Percentiles rank a stretch among this genome's conserved stretches.
phyloP scores from a whole-genome alignment of 1,140 invertebrate genomes.

The Zaprionus davidi region DNA sequence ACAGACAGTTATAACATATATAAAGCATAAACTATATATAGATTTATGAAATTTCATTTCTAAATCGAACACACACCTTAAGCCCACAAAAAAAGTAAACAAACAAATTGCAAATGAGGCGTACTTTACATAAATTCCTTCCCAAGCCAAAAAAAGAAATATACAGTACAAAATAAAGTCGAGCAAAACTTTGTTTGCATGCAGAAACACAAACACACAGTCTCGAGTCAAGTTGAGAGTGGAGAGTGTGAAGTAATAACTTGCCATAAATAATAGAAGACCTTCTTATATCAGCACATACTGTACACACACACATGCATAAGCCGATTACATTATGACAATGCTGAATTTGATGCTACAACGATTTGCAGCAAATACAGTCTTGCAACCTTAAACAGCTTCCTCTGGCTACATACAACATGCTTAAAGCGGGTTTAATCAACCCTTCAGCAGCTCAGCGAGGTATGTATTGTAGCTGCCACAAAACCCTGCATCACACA shows the following conservation, averaged over 20 bases:
- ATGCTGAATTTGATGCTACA: constrained; percentile 36
- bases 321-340: constrained; percentile 47
- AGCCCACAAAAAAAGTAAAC: not conserved
- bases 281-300: not conserved
- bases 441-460: constrained; percentile 16
- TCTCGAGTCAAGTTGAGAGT: not conserved
- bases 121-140: too few relatives aligned
- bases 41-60: constrained; percentile 2
- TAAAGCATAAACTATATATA: not conserved
- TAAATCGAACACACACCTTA: constrained; percentile 1
- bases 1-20: not conserved
- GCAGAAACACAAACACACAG: not conserved
- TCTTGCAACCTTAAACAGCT: not conserved
- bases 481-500: constrained; percentile 19
- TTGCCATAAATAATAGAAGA: constrained; percentile 15
- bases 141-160: not conserved
- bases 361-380: constrained; percentile 1
- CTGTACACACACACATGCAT: constrained; percentile 15
- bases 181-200: not conserved
- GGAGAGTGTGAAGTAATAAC: not conserved
- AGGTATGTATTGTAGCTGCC: not conserved
- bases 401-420: constrained; percentile 10
- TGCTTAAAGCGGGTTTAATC: constrained; percentile 20
- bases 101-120: constrained; percentile 1
- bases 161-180: not conserved